Evolutionary conservation across 2,797 vertebrate species (phyloP), one percentile per base, ranked within the genome.

Genomic region (Tapirus indicus): DNA sequence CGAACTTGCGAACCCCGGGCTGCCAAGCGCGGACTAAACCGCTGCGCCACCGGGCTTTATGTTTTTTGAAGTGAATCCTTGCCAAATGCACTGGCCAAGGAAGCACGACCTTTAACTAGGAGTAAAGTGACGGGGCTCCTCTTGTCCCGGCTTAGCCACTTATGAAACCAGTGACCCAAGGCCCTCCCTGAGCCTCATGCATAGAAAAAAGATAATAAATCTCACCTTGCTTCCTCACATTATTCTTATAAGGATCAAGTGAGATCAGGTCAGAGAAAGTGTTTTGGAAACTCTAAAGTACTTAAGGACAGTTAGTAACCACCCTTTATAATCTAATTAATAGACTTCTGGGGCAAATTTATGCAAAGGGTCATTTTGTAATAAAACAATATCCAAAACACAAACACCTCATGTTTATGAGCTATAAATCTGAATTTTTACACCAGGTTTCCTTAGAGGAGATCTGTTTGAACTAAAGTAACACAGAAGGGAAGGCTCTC

Each of bases 41-140:
- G n/a, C n/a, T n/a, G n/a, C n/a, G n/a, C n/a, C n/a, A n/a, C n/a
- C n/a, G n/a, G n/a, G 47, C 47, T 89, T 92, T 64, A 14, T 21
- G 21, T 69, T 92, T 97, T 68, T 90, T 93, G 35, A 80, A 21
- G 17, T 69, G 75, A 95, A 78, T 94, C 56, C 47, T 80, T 80
- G 29, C 2, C 66, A 93, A 87, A 68, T 10, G 18, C 29, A 88
- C 25, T 91, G 35, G 83, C 32, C 41, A 68, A 72, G n/a, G n/a
- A 87, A 35, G 7, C 54, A 56, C 21, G 54, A 69, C 1, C 29
- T 21, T 88, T 87, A 62, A 87, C 27, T 92, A 41, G 27, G 35
- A 91, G 18, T 90, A 41, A 92, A 91, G 38, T 47, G 14, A 56
- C 29, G 35, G 10, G 27, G 4, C 1, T 75, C 7, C 29, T 6